These are phyloP conservation scores for Eueides isabella DNA, from an alignment of 1,140 invertebrate genomes.

Conservation along the genomic window DNA sequence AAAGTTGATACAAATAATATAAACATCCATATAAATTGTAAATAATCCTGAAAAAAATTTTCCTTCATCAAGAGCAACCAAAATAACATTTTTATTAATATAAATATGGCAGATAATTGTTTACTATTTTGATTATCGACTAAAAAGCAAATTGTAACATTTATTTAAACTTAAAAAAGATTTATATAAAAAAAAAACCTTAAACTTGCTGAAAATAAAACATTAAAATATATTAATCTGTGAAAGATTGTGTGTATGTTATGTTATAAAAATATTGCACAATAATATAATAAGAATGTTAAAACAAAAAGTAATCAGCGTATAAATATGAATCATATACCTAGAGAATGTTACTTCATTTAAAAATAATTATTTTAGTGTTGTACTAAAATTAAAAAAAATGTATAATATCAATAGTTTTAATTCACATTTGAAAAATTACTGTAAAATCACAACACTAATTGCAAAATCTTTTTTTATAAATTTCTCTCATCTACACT, in stretches of 20 bases:
- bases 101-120: background rate
- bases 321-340: too few species aligned
- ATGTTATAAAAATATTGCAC: background rate
- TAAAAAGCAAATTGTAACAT: background rate
- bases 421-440: too few species aligned
- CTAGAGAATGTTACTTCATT: too few species aligned
- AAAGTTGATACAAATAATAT: too few species aligned
- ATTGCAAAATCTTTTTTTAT: background rate
- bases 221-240: background rate
- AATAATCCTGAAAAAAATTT: too few species aligned
- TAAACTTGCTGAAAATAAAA: background rate
- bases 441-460: background rate
- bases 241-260: background rate
- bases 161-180: background rate
- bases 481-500: conserved; percentile 11
- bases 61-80: too few species aligned
- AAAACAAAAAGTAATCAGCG: background rate
- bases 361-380: too few species aligned
- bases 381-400: too few species aligned
- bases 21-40: too few species aligned
- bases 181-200: background rate
- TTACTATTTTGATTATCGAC: background rate
- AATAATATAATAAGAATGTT: background rate
- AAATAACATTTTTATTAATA: too few species aligned
- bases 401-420: too few species aligned